A percentile compares a stretch with the other conserved stretches of the same genome.
Evolutionary conservation across 2,888 invertebrate species (phyloP).

Genomic region (Endomychus coccineus): DNA sequence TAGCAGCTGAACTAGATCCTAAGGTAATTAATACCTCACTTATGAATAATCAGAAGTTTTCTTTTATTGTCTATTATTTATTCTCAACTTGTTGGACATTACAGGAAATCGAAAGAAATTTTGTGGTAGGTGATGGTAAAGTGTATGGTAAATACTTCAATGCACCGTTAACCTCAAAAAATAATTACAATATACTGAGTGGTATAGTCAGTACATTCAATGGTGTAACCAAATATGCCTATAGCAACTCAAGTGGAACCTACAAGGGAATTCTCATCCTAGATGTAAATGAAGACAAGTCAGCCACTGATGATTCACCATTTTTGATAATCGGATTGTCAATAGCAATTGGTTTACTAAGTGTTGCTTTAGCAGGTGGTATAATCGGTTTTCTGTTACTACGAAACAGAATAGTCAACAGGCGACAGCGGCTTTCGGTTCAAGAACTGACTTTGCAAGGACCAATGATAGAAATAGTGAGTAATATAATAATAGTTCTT

Average conservation of each 20-base stretch:
- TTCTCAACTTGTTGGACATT: too few relatives aligned
- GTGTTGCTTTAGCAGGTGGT: conserved; percentile 55
- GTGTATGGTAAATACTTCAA: conserved; percentile 71
- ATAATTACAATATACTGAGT: conserved; percentile 60
- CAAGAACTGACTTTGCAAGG: conserved; percentile 70
- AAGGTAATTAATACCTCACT: too few relatives aligned
- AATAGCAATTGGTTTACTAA: conserved; percentile 56
- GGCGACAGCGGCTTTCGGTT: conserved; percentile 47
- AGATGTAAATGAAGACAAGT: conserved; percentile 43
- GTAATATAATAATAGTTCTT: conserved; percentile 21
- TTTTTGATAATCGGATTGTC: conserved; percentile 42
- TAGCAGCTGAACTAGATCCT: conserved; percentile 71
- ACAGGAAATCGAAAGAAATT: conserved; percentile 54
- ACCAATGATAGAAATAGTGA: conserved; percentile 65
- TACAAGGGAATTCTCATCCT: conserved; percentile 47
- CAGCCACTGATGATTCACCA: conserved; percentile 33
- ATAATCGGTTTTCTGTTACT: conserved; percentile 57
- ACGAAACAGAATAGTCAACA: conserved; percentile 44
- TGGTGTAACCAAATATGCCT: conserved; percentile 57
- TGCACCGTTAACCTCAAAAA: conserved; percentile 57
- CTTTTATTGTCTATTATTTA: too few relatives aligned
- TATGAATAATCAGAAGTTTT: too few relatives aligned
- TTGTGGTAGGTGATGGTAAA: conserved; percentile 69
- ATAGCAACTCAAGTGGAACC: conserved; percentile 50
- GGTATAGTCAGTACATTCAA: conserved; percentile 65